Conservation (phyloP, 2,113 vertebrate genomes). For the Chaetorhynchus papuensis region DNA sequence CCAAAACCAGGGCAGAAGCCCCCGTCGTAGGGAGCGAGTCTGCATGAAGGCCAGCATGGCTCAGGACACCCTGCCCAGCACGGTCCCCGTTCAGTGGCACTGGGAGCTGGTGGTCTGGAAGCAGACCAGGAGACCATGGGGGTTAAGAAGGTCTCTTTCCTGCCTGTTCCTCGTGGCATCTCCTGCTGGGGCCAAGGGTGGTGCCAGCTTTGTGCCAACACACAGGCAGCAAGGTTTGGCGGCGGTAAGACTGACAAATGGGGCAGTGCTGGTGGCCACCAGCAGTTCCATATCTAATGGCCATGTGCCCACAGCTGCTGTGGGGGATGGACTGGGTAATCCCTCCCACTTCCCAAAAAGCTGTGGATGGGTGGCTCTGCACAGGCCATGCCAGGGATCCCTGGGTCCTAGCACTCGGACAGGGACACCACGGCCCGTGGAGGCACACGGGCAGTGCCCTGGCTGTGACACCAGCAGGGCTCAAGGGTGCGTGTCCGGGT, state of each 20-base stretch:
- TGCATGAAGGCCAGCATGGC: fast-evolving
- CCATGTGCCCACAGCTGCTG: neutral
- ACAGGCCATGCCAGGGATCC: neutral
- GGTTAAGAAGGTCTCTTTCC: neutral
- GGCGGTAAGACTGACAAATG: neutral
- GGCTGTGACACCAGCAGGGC: neutral
- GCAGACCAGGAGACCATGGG: neutral
- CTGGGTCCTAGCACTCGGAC: neutral
- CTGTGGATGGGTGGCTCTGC: neutral
- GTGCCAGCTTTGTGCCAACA: neutral
- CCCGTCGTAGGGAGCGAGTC: neutral
- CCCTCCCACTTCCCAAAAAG: neutral
- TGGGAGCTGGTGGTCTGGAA: neutral
- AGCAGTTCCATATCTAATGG: neutral
- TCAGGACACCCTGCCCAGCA: neutral
- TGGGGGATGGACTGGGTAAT: neutral
- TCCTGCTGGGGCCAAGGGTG: neutral
- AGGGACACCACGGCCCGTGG: neutral
- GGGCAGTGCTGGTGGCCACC: neutral
- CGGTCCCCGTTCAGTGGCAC: neutral
- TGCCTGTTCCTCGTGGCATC: neutral
- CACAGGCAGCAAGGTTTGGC: neutral
- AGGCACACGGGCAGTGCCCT: neutral
- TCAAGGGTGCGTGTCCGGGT: neutral
- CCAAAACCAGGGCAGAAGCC: neutral